Evolutionary conservation across 2,797 vertebrate species (phyloP).

Genomic region (Antrozous pallidus): DNA sequence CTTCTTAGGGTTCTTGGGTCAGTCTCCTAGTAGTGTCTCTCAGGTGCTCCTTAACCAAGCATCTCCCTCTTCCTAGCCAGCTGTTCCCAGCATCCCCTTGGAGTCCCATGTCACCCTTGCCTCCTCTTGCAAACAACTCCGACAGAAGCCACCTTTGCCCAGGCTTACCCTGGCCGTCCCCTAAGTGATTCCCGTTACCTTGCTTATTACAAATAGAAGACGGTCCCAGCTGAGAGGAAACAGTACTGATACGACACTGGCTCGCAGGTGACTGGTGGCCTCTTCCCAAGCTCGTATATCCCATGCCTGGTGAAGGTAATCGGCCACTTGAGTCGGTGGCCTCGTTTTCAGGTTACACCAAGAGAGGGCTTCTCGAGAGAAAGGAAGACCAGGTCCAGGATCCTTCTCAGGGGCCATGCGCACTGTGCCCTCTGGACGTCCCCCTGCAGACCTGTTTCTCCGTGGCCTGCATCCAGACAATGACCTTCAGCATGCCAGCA

Average conservation of each 20-base stretch:
- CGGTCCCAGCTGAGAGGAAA: background rate
- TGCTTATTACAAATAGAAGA: background rate
- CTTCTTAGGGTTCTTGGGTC: background rate
- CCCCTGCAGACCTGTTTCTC: slow-evolving; percentile 76
- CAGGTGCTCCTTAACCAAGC: background rate
- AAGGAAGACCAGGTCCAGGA: slow-evolving; percentile 76
- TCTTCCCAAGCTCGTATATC: background rate
- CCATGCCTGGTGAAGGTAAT: background rate
- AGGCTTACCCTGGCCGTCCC: background rate
- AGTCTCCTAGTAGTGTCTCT: background rate
- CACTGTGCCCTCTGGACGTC: slow-evolving; percentile 51
- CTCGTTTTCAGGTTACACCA: slow-evolving; percentile 61
- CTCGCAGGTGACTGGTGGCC: background rate
- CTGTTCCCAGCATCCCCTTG: background rate
- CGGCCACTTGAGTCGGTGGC: background rate
- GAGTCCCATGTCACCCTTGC: background rate
- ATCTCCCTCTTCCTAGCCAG: background rate
- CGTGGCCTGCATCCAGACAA: slow-evolving; percentile 77
- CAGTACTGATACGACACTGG: background rate
- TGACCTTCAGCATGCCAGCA: slow-evolving; percentile 75
- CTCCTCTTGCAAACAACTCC: background rate
- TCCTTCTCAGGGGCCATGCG: slow-evolving; percentile 45
- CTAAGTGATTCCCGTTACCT: background rate
- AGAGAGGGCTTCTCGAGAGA: slow-evolving; percentile 67
- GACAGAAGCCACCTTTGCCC: background rate